These are phyloP conservation scores for Silurus asotus DNA, from an alignment of 2,113 vertebrate genomes.

Conservation along the genomic window DNA sequence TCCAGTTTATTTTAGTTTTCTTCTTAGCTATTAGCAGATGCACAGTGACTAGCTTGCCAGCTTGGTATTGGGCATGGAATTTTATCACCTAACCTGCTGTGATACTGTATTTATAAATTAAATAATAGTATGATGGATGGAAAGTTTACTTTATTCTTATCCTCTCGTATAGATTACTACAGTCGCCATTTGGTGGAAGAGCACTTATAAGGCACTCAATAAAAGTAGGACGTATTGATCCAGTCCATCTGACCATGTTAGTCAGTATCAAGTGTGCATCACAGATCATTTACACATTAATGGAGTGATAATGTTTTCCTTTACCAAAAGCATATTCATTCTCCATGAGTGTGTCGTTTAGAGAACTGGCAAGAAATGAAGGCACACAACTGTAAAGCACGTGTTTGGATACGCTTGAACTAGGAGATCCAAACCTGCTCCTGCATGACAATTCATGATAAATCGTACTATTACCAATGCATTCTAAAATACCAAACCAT, in stretches of 20 bases:
- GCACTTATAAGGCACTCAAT: background rate
- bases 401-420: too few relatives aligned
- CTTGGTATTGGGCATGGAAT: background rate
- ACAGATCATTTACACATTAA: background rate
- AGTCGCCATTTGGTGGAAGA: background rate
- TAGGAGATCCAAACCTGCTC: too few relatives aligned
- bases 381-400: too few relatives aligned
- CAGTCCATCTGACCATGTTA: background rate
- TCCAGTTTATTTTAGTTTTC: background rate
- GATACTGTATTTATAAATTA: too few relatives aligned
- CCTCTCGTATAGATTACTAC: background rate
- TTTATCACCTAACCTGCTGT: background rate
- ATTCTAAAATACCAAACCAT: background rate
- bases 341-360: background rate
- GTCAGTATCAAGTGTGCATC: background rate
- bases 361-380: background rate
- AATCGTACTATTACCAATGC: background rate
- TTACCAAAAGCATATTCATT: background rate
- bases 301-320: background rate
- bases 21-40: background rate
- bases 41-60: background rate
- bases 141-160: background rate
- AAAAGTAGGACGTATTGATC: slow-evolving; percentile 1
- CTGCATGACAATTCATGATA: too few relatives aligned
- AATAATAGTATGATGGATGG: background rate